These are phyloP conservation scores for Bradypodion pumilum DNA, from an alignment of 2,797 vertebrate genomes.

Conservation along the genomic window DNA sequence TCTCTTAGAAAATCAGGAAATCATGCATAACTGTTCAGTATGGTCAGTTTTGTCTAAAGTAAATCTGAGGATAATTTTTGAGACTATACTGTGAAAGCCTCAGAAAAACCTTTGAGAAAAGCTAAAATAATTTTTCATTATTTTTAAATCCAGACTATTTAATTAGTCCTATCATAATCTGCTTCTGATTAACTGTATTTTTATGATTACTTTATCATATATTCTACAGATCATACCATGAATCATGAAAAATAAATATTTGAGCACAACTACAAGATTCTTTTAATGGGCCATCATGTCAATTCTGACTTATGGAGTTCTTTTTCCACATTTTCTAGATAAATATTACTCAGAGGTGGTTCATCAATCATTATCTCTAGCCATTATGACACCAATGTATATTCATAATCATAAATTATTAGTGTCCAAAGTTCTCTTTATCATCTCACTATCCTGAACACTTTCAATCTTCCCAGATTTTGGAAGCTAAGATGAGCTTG, in stretches of 20 bases:
- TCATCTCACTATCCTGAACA: not conserved
- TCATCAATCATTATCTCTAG: not conserved
- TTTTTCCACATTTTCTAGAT: too few relatives aligned
- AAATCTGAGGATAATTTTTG: not conserved
- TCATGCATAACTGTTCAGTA: not conserved
- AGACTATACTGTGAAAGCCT: not conserved
- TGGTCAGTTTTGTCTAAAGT: not conserved
- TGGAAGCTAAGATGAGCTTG: too few relatives aligned
- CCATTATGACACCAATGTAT: not conserved
- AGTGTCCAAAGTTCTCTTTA: not conserved
- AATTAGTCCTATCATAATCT: not conserved
- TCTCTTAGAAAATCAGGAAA: too few relatives aligned
- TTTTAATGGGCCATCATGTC: too few relatives aligned
- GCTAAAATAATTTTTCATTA: not conserved
- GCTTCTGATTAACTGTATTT: not conserved
- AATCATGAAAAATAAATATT: not conserved
- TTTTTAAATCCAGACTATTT: not conserved
- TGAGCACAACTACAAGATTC: slow-evolving; percentile 19
- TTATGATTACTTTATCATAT: too few relatives aligned
- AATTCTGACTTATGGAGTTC: too few relatives aligned
- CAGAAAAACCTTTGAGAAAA: not conserved
- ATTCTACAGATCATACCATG: not conserved
- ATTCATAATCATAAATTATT: not conserved
- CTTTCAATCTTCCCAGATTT: too few relatives aligned
- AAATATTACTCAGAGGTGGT: too few relatives aligned